Evolutionary conservation across 2,113 vertebrate species (phyloP).

Genomic region (Regulus satrapa): DNA sequence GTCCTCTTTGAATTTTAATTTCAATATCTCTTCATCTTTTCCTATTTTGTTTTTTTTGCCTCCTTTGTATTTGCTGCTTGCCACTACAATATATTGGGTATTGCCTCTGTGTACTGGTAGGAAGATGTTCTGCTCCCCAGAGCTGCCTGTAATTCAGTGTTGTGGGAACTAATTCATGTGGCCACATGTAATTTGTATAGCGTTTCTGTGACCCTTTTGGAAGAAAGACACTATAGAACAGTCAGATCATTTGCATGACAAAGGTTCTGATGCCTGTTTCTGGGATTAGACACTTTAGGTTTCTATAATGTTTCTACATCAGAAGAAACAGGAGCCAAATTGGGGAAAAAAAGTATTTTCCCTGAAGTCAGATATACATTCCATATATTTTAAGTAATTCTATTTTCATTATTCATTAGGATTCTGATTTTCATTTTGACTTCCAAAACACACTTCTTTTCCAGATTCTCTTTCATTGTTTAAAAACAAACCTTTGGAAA

Average conservation of each 20-base stretch:
- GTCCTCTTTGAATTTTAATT: neutral
- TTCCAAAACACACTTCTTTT: neutral
- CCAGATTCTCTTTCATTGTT: neutral
- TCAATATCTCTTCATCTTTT: neutral
- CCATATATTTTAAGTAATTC: neutral
- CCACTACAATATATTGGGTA: neutral
- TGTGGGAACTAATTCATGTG: slow-evolving; percentile 30
- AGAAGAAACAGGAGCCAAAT: slow-evolving; percentile 31
- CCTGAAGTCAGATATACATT: neutral
- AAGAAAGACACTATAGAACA: slow-evolving; percentile 28
- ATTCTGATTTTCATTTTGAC: neutral
- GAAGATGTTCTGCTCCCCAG: neutral
- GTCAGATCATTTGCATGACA: slow-evolving; percentile 50
- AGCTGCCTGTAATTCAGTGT: neutral
- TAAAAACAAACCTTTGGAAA: neutral
- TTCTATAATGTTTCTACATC: slow-evolving; percentile 22
- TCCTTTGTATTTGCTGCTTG: neutral
- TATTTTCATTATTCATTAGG: neutral
- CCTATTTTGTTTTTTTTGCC: neutral
- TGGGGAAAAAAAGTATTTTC: neutral
- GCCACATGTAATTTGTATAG: slow-evolving; percentile 33
- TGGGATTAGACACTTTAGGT: slow-evolving; percentile 16
- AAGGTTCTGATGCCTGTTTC: slow-evolving; percentile 17
- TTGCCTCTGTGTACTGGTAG: neutral
- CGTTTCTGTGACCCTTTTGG: slow-evolving; percentile 29